These are phyloP conservation scores for Caradrina kadenii DNA, from an alignment of 2,888 invertebrate species.

Conservation along the genomic window DNA sequence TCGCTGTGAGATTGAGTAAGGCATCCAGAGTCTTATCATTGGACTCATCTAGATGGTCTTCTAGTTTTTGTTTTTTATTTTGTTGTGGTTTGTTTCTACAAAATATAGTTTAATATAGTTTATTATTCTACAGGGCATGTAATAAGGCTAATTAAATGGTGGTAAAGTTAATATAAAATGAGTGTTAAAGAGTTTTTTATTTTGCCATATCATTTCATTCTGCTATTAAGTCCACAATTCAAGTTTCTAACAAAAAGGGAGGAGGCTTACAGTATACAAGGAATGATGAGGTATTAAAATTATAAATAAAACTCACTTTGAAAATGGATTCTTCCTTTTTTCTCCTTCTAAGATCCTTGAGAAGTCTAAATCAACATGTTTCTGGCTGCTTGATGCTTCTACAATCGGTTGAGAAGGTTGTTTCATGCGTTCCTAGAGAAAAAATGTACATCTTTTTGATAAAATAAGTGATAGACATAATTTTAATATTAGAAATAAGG, in stretches of 20 bases:
- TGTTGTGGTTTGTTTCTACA: constrained; percentile 75
- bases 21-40: constrained; percentile 91
- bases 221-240: too few species aligned
- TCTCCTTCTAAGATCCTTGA: constrained; percentile 86
- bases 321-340: constrained; percentile 95
- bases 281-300: not conserved
- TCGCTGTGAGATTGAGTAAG: constrained; percentile 83
- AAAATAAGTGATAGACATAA: too few species aligned
- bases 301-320: constrained; percentile 84
- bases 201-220: too few species aligned
- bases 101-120: constrained; percentile 18
- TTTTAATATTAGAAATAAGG: too few species aligned
- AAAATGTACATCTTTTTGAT: too few species aligned
- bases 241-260: not conserved
- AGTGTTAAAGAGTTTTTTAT: too few species aligned
- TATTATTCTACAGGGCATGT: not conserved
- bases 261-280: not conserved
- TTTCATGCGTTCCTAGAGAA: constrained; percentile 85
- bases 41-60: constrained; percentile 83
- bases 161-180: too few species aligned
- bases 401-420: constrained; percentile 75
- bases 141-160: not conserved
- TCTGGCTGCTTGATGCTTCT: constrained; percentile 72
- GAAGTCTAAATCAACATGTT: constrained; percentile 83
- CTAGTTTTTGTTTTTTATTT: constrained; percentile 79